Conservation (phyloP, 2,797 vertebrate genomes). For the Sebastes cheni region DNA sequence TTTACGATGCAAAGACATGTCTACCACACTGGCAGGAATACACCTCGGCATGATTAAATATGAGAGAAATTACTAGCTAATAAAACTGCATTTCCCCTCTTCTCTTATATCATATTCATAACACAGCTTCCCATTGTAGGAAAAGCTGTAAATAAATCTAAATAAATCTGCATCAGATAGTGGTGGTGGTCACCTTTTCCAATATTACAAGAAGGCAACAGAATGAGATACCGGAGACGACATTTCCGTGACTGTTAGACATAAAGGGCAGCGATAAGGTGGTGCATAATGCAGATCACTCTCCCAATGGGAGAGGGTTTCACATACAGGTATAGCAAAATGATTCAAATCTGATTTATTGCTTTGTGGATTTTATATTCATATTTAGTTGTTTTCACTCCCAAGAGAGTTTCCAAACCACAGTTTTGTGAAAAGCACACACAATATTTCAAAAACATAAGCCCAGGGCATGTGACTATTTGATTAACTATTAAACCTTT, state of each 20-base stretch:
- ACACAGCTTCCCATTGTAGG: not conserved
- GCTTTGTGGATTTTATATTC: slow-evolving; percentile 11
- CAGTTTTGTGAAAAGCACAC: slow-evolving; percentile 1
- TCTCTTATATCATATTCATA: not conserved
- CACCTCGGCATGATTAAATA: slow-evolving; percentile 11
- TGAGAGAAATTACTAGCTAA: not conserved
- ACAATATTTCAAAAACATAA: slow-evolving; percentile 7
- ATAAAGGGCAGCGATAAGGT: slow-evolving; percentile 31
- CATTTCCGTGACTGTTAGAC: slow-evolving; percentile 25
- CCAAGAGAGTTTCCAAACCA: not conserved
- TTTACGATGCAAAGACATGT: slow-evolving; percentile 53
- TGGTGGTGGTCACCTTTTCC: not conserved
- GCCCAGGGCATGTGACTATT: not conserved
- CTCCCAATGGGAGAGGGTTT: slow-evolving; percentile 5
- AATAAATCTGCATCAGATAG: not conserved
- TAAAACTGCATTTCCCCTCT: not conserved
- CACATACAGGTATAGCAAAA: not conserved
- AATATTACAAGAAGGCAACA: slow-evolving; percentile 12
- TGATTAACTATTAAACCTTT: no score
- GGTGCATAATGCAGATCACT: not conserved
- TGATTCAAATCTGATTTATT: slow-evolving; percentile 20
- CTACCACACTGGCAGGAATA: not conserved
- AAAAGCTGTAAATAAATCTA: not conserved
- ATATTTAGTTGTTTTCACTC: not conserved
- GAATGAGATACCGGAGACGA: slow-evolving; percentile 21